Base-by-base conservation (phyloP, 2,888 invertebrate species). In the Mythimna albipuncta region DNA sequence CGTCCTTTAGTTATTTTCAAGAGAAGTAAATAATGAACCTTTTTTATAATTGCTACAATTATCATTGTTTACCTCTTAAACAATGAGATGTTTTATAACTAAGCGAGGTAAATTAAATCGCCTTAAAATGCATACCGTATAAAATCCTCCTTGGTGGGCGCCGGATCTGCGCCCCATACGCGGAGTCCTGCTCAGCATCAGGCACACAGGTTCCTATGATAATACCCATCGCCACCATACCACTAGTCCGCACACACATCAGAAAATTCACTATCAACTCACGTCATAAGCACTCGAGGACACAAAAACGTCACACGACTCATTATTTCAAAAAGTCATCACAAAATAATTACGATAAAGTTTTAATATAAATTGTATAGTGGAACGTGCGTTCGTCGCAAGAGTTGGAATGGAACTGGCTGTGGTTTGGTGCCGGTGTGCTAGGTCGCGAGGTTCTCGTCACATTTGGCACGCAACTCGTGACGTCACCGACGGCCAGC, bases 171-270 rank as follows among this genome's bases (percentile, higher is more conserved):
- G 92, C 92, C 52, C 94, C 96, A 88, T 96, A 96, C 61, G 95
- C 94, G 54, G 96, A 91, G 89, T 97, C 97, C 75, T 96, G 97
- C 90, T 97, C 97, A 69, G 97, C 97, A 87, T 97, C 97, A 75
- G 97, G 97, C 90, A 98, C 97, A 91, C 97, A 98, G 69, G 97
- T 97, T 86, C 97, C 97, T 83, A 98, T 97, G 85, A 97, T 97
- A 91, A 97, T 97, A 84, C 97, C 97, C 98, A 97, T 97, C 86
- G 82, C 90, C 90, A 90, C 92, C 92, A 91, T 93, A 87, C 89
- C 92, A 90, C 87, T 81, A 78, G 88, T 75, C 77, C 85, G 81
- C 69, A 81, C 83, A 83, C 85, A 85, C 86, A 88, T 88, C 89
- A 87, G 88, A 80, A 79, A 82, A 81, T 76, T 84, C 83, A 85